Evolutionary conservation across 37 sponge, comb jelly and placozoan species (phyloP).

Genomic region (Eunapius fragilis): DNA sequence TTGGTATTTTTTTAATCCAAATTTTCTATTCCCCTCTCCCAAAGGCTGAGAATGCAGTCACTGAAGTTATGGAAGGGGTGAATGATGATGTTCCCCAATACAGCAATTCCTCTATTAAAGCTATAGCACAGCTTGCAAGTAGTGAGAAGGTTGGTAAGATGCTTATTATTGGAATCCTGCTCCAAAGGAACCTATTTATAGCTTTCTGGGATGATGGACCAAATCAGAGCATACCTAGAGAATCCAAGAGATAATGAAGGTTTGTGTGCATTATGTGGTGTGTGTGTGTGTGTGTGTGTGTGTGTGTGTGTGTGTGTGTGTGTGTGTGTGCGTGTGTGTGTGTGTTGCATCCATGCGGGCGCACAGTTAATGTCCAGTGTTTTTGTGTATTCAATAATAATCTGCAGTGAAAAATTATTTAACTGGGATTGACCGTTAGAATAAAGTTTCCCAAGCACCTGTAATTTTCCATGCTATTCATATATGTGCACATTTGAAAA

Average conservation of each 20-base stretch:
- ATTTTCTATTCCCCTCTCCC: too few relatives aligned
- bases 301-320: not conserved
- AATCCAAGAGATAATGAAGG: constrained; percentile 29
- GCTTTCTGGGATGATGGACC: constrained; percentile 42
- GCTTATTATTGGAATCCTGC: not conserved
- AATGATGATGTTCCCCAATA: constrained; percentile 7
- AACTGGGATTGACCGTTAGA: too few relatives aligned
- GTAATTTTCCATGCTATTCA: too few relatives aligned
- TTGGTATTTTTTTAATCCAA: too few relatives aligned
- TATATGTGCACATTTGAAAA: too few relatives aligned
- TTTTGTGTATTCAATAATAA: too few relatives aligned
- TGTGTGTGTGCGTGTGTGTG: not conserved
- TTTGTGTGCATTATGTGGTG: not conserved
- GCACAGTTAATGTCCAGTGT: too few relatives aligned
- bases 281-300: not conserved
- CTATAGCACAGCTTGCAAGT: constrained; percentile 66
- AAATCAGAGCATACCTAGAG: constrained; percentile 23
- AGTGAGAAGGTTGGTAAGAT: constrained; percentile 57
- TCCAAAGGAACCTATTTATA: not conserved
- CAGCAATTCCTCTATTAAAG: constrained; percentile 43
- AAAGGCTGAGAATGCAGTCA: constrained; percentile 54
- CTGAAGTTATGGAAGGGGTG: constrained; percentile 52
- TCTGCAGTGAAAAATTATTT: too few relatives aligned
- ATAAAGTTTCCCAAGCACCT: too few relatives aligned
- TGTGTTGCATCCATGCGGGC: too few relatives aligned